phyloP scores from a whole-genome alignment of 2,888 invertebrate species.

The Drosophila neotestacea region DNA sequence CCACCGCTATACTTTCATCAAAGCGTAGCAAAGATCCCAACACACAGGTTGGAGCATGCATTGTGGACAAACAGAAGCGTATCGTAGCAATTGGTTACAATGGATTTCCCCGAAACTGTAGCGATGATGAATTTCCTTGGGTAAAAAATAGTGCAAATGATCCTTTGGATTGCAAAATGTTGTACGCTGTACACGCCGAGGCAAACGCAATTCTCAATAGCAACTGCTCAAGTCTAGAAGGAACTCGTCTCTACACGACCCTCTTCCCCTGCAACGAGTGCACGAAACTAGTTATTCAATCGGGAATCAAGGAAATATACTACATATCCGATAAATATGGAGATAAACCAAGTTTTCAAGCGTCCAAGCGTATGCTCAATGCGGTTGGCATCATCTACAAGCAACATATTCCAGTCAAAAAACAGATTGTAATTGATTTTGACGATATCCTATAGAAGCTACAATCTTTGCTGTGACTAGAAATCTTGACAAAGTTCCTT shows the following conservation, averaged over 20 bases:
- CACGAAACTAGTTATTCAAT: slow-evolving; percentile 98
- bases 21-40: slow-evolving; percentile 97
- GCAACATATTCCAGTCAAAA: slow-evolving; percentile 88
- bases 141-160: slow-evolving; percentile 86
- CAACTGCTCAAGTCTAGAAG: slow-evolving; percentile 91
- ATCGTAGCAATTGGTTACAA: slow-evolving; percentile 98
- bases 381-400: slow-evolving; percentile 90
- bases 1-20: slow-evolving; percentile 94
- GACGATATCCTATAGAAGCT: slow-evolving; percentile 52
- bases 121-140: slow-evolving; percentile 97
- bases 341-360: slow-evolving; percentile 89
- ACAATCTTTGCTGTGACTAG: background rate
- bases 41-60: slow-evolving; percentile 97
- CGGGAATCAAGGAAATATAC: slow-evolving; percentile 92
- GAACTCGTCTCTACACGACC: slow-evolving; percentile 94
- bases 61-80: slow-evolving; percentile 93
- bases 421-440: slow-evolving; percentile 90
- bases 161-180: slow-evolving; percentile 90
- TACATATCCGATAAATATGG: slow-evolving; percentile 94
- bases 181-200: slow-evolving; percentile 99
- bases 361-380: slow-evolving; percentile 93
- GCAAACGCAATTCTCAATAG: slow-evolving; percentile 98
- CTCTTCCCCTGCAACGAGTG: slow-evolving; percentile 99
- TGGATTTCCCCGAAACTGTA: slow-evolving; percentile 97
- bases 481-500: background rate